These are phyloP conservation scores for Campaea margaritaria DNA, from an alignment of 2,888 invertebrate genomes.

Conservation along the genomic window DNA sequence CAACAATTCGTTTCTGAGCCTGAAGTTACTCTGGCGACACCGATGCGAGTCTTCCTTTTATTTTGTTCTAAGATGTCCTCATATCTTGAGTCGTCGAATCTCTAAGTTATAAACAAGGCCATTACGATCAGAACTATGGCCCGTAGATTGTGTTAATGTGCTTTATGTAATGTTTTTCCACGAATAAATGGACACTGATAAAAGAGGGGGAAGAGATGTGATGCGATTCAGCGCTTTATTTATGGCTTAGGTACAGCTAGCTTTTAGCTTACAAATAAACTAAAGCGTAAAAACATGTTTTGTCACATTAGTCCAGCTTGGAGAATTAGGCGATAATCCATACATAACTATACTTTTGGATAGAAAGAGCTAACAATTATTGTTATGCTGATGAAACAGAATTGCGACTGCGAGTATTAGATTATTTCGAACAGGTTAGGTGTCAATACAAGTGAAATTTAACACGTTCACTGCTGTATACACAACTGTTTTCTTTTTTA, in stretches of 20 bases:
- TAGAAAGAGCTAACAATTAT: no score
- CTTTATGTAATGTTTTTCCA: constrained; percentile 55
- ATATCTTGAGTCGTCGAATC: constrained; percentile 58
- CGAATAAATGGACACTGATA: constrained; percentile 59
- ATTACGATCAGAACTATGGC: constrained; percentile 76
- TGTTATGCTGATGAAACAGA: no score
- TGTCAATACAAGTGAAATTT: no score
- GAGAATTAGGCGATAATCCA: no score
- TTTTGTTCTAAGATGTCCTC: constrained; percentile 40
- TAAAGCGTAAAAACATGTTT: no score
- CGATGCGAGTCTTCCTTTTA: neutral
- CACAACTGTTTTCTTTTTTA: no score
- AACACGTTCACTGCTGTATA: no score
- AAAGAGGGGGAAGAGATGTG: constrained; percentile 25
- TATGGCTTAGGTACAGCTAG: neutral
- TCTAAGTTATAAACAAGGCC: constrained; percentile 73
- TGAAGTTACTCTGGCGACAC: neutral
- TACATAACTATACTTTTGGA: no score
- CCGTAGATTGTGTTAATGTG: constrained; percentile 73
- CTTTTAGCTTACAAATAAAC: neutral
- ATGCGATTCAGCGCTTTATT: constrained; percentile 14
- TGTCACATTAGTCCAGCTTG: no score
- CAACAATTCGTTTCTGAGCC: neutral
- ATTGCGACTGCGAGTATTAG: no score
- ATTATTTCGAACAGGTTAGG: no score